Conservation (phyloP, 2,113 vertebrate species). For the Aptenodytes forsteri region DNA sequence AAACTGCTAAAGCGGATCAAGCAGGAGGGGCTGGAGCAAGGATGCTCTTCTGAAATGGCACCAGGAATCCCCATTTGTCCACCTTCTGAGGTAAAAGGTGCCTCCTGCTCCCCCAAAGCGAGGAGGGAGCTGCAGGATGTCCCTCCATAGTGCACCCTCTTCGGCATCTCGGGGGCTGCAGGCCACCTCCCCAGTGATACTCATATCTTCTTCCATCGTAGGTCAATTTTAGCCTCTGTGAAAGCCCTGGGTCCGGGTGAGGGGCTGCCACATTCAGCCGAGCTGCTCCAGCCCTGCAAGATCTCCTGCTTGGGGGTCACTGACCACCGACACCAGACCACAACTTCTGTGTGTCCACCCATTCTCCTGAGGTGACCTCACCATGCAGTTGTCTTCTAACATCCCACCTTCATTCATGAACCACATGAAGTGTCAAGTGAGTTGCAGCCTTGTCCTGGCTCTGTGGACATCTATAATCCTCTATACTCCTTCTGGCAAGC, state of each 20-base stretch:
- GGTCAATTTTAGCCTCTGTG: not conserved
- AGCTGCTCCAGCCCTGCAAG: not conserved
- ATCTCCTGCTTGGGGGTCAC: not conserved
- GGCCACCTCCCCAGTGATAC: not conserved
- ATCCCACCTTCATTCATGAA: not conserved
- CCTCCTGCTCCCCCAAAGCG: fast-evolving
- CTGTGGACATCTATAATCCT: not conserved
- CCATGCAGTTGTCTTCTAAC: not conserved
- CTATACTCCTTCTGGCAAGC: not conserved
- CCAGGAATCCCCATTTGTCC: not conserved
- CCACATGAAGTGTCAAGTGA: not conserved
- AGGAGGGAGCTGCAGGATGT: not conserved
- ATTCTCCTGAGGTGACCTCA: not conserved
- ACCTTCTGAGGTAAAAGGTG: not conserved
- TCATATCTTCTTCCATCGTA: not conserved
- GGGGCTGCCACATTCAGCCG: not conserved
- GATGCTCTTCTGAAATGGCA: not conserved
- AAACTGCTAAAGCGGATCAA: not conserved
- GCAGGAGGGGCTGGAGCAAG: not conserved
- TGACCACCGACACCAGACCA: not conserved
- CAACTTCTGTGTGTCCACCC: not conserved
- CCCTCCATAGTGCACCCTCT: not conserved
- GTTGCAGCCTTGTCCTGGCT: not conserved
- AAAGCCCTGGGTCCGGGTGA: not conserved
- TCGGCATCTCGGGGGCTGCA: fast-evolving